A percentile compares a stretch with the other conserved stretches of the same genome.
phyloP scores from a whole-genome alignment of 2,797 vertebrate genomes.

The Borostomias antarcticus region DNA sequence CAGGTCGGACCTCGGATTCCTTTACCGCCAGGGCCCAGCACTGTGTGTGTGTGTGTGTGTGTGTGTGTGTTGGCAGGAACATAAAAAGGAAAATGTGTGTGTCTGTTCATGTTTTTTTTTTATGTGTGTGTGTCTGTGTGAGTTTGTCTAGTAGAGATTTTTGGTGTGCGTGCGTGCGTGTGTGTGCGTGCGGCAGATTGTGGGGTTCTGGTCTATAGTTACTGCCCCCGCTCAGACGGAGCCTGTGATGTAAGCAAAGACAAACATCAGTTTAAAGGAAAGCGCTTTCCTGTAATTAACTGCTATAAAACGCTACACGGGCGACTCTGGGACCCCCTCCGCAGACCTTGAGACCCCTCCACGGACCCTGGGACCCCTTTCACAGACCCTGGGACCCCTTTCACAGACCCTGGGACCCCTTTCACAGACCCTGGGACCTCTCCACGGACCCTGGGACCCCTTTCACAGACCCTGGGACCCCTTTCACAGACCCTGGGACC shows the following conservation, averaged over 20 bases:
- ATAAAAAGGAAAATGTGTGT: not conserved
- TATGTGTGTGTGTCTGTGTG: slow-evolving; percentile 10
- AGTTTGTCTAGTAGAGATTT: not conserved
- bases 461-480: too few relatives aligned
- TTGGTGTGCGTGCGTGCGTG: slow-evolving; percentile 2
- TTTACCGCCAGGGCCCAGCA: not conserved
- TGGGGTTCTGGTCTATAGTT: not conserved
- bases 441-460: too few relatives aligned
- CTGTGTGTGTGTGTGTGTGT: slow-evolving; percentile 3
- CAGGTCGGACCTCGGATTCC: not conserved
- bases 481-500: too few relatives aligned
- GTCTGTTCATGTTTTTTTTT: not conserved
- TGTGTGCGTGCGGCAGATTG: not conserved
- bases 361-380: too few relatives aligned
- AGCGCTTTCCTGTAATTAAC: slow-evolving; percentile 60
- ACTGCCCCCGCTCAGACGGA: not conserved
- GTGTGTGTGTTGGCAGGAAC: not conserved
- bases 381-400: too few relatives aligned
- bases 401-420: too few relatives aligned
- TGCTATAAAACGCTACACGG: slow-evolving; percentile 56
- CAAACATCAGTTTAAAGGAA: slow-evolving; percentile 27
- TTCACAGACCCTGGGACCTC: too few relatives aligned
- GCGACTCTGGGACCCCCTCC: too few relatives aligned
- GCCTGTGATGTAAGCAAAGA: not conserved
- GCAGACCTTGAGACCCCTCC: too few relatives aligned